Conservation (phyloP, 2,888 invertebrate genomes). For the Melangyna quadrimaculata region DNA sequence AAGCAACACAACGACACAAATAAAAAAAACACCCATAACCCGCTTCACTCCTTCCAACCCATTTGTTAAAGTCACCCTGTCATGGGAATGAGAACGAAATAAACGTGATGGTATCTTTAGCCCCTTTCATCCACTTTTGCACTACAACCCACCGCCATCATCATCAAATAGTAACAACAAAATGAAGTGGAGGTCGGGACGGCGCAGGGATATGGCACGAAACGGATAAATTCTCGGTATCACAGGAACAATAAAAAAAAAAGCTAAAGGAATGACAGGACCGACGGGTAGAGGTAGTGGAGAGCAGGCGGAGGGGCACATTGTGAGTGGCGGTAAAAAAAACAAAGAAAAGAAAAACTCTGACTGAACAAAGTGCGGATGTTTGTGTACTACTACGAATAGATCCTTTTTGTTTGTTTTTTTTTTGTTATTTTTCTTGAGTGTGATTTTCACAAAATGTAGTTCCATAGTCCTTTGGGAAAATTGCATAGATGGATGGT, state of each 20-base stretch:
- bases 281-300: background rate
- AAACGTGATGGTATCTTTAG: slow-evolving; percentile 53
- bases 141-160: slow-evolving; percentile 11
- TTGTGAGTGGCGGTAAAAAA: slow-evolving; percentile 9
- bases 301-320: background rate
- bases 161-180: slow-evolving; percentile 36
- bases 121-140: slow-evolving; percentile 7
- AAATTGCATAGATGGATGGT: slow-evolving; percentile 65
- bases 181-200: background rate
- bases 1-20: slow-evolving; percentile 5
- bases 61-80: slow-evolving; percentile 68
- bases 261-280: slow-evolving; percentile 63
- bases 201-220: background rate
- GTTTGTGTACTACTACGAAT: slow-evolving; percentile 32
- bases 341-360: background rate
- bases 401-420: slow-evolving; percentile 36
- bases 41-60: slow-evolving; percentile 60
- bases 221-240: slow-evolving; percentile 67
- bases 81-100: slow-evolving; percentile 38
- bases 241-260: slow-evolving; percentile 65
- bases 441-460: slow-evolving; percentile 71
- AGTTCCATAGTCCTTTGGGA: slow-evolving; percentile 66
- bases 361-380: slow-evolving; percentile 29
- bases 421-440: slow-evolving; percentile 25
- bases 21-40: slow-evolving; percentile 17